A percentile compares a stretch with the other conserved stretches of the same genome.
phyloP scores from a whole-genome alignment of 2,888 invertebrate species.

The Tridacna crocea region DNA sequence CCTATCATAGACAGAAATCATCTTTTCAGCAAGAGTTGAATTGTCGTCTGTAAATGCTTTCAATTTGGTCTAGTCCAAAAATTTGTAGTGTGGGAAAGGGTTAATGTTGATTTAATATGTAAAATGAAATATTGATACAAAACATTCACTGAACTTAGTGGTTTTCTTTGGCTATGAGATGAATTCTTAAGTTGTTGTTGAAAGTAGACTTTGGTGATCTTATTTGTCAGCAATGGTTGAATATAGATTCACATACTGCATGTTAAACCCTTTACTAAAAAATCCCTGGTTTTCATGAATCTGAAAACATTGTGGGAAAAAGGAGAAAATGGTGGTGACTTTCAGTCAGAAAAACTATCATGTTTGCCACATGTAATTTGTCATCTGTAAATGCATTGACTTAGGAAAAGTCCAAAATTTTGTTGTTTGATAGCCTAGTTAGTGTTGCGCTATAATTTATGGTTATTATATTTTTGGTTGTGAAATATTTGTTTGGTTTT shows the following conservation, averaged over 20 bases:
- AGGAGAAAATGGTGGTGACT: not conserved
- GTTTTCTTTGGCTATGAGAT: no score
- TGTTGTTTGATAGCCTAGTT: not conserved
- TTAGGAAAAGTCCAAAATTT: not conserved
- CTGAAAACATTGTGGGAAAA: not conserved
- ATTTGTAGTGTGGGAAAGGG: not conserved
- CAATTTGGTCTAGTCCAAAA: no score
- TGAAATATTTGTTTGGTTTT: no score
- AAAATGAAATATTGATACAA: no score
- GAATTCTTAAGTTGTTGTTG: not conserved
- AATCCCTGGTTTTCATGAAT: no score
- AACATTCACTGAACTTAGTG: no score
- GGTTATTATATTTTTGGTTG: no score
- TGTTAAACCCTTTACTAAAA: not conserved
- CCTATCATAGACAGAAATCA: no score
- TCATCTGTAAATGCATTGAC: not conserved
- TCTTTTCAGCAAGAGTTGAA: no score
- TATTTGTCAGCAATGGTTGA: not conserved
- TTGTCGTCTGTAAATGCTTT: no score
- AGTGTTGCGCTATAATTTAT: no score
- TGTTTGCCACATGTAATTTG: not conserved
- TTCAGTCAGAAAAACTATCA: not conserved
- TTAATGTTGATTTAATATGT: no score
- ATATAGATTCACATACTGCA: not conserved
- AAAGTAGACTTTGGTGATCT: not conserved